These are phyloP conservation scores for Serrognathus titanus DNA, from an alignment of 2,888 invertebrate species.

Conservation along the genomic window DNA sequence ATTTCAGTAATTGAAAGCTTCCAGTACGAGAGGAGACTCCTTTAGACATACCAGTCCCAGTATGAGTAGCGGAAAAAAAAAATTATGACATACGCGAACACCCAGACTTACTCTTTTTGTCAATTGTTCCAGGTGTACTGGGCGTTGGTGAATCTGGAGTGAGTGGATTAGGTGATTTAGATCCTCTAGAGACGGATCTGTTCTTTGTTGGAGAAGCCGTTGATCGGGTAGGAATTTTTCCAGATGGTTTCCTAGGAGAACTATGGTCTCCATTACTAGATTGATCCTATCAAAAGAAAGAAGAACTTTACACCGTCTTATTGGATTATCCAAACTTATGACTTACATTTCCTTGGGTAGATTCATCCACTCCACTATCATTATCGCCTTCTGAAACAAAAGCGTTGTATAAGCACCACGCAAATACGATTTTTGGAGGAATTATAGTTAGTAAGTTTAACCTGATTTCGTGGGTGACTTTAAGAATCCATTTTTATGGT, in stretches of 20 bases:
- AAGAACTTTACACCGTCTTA: not conserved
- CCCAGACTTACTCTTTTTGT: constrained; percentile 68
- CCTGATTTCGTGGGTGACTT: constrained; percentile 19
- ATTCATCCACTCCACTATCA: constrained; percentile 79
- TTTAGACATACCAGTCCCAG: not conserved
- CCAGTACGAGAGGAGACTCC: not conserved
- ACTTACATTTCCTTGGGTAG: constrained; percentile 77
- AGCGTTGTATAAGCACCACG: not conserved
- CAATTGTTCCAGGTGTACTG: constrained; percentile 49
- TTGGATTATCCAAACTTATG: not conserved
- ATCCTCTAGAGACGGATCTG: constrained; percentile 47
- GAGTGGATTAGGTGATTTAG: constrained; percentile 57
- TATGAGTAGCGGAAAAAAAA: too few species aligned
- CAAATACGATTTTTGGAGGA: not conserved
- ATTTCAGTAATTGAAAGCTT: too few species aligned
- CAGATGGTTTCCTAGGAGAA: constrained; percentile 69
- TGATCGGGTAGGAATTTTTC: constrained; percentile 49
- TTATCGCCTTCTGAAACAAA: constrained; percentile 74
- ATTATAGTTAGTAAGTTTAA: not conserved
- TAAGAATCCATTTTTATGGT: constrained; percentile 2
- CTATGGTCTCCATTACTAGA: constrained; percentile 64
- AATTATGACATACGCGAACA: too few species aligned
- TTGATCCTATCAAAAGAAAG: constrained; percentile 33
- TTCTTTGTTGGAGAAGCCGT: constrained; percentile 45
- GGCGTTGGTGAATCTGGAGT: constrained; percentile 67